A percentile compares a stretch with the other conserved stretches of the same genome.
phyloP scores from a whole-genome alignment of 2,888 invertebrate species.

The Reticulitermes lucifugus region DNA sequence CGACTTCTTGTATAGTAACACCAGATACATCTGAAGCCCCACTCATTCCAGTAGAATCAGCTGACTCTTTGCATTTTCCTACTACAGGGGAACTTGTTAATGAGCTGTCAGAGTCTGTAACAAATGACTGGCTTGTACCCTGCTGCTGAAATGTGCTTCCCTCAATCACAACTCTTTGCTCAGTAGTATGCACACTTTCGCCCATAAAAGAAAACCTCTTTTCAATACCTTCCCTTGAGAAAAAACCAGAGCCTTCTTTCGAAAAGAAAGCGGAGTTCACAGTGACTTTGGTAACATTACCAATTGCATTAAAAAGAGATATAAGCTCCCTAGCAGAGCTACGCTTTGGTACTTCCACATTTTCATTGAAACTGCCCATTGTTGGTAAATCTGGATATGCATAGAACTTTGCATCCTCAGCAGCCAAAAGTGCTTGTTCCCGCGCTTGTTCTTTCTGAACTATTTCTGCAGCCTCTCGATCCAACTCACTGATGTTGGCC shows the following conservation, averaged over 20 bases:
- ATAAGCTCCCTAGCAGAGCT: slow-evolving; percentile 68
- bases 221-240: slow-evolving; percentile 54
- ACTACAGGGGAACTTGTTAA: slow-evolving; percentile 36
- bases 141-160: slow-evolving; percentile 53
- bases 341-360: slow-evolving; percentile 57
- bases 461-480: slow-evolving; percentile 82
- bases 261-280: slow-evolving; percentile 66
- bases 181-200: slow-evolving; percentile 53
- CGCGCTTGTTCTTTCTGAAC: slow-evolving; percentile 69
- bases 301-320: slow-evolving; percentile 73
- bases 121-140: slow-evolving; percentile 56
- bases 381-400: slow-evolving; percentile 50
- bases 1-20: slow-evolving; percentile 46
- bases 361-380: slow-evolving; percentile 2
- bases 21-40: slow-evolving; percentile 14
- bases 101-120: background rate
- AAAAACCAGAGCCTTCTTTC: slow-evolving; percentile 64
- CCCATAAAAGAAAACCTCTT: slow-evolving; percentile 53
- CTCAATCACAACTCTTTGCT: slow-evolving; percentile 54
- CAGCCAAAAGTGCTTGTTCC: slow-evolving; percentile 57
- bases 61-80: background rate
- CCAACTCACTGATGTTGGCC: slow-evolving; percentile 83
- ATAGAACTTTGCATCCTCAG: slow-evolving; percentile 59
- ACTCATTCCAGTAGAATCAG: background rate
- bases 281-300: slow-evolving; percentile 69